A percentile compares a stretch with the other conserved stretches of the same genome.
These are phyloP conservation scores for Corythoichthys intestinalis DNA, from an alignment of 2,113 vertebrate species.

Conservation along the genomic window DNA sequence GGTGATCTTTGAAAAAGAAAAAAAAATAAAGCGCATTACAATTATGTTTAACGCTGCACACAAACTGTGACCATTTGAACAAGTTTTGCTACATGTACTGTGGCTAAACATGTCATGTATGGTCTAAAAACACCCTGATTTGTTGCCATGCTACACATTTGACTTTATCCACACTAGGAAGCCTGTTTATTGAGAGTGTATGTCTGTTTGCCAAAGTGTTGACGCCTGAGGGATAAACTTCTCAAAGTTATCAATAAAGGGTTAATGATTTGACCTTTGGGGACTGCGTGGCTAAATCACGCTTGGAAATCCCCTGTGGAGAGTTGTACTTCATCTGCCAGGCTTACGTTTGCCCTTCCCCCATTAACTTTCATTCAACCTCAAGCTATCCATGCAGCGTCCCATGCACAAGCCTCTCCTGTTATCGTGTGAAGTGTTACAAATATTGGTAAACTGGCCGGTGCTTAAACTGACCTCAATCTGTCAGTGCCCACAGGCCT, in stretches of 20 bases:
- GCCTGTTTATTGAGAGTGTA: slow-evolving; percentile 32
- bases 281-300: slow-evolving; percentile 36
- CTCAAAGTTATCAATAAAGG: slow-evolving; percentile 56
- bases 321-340: slow-evolving; percentile 44
- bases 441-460: slow-evolving; percentile 44
- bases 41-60: slow-evolving; percentile 18
- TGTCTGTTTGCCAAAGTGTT: slow-evolving; percentile 44
- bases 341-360: slow-evolving; percentile 38
- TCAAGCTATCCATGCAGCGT: slow-evolving; percentile 8
- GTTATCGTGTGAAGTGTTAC: slow-evolving; percentile 35
- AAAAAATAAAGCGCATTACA: slow-evolving; percentile 12
- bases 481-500: slow-evolving; percentile 39
- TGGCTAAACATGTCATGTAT: slow-evolving; percentile 10
- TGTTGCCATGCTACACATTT: slow-evolving; percentile 40
- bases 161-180: slow-evolving; percentile 27
- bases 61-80: slow-evolving; percentile 13
- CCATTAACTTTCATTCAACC: slow-evolving; percentile 43
- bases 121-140: slow-evolving; percentile 13
- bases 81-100: neutral
- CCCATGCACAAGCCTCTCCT: slow-evolving; percentile 10
- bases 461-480: slow-evolving; percentile 39
- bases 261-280: slow-evolving; percentile 66
- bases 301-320: slow-evolving; percentile 48
- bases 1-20: slow-evolving; percentile 34
- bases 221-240: slow-evolving; percentile 42